A percentile compares a stretch with the other conserved stretches of the same genome.
phyloP scores from a whole-genome alignment of 1,140 invertebrate species.

The Pseudomyrmex pallidus region DNA sequence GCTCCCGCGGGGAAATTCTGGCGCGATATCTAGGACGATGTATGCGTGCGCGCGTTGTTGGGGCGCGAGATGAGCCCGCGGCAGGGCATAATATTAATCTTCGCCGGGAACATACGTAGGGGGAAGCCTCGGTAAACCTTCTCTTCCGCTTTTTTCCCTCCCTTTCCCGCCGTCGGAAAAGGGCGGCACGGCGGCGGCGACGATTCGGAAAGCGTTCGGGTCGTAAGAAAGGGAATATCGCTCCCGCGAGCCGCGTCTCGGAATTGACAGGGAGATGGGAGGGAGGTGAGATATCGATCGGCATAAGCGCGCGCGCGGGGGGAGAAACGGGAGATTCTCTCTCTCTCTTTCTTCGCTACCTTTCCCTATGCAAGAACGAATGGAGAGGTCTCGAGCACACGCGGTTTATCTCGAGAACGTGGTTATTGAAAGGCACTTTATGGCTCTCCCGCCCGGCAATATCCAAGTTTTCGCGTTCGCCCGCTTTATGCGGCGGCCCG shows the following conservation, averaged over 20 bases:
- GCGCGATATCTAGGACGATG: constrained; percentile 12
- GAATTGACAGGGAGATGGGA: background rate
- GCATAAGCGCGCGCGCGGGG: background rate
- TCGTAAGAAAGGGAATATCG: constrained; percentile 31
- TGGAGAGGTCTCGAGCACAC: constrained; percentile 15
- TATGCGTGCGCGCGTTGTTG: background rate
- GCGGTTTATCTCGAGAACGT: constrained; percentile 47
- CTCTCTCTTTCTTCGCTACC: background rate
- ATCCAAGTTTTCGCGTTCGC: constrained; percentile 16
- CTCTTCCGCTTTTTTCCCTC: background rate
- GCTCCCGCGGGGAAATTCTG: constrained; percentile 29
- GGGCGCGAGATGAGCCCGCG: constrained; percentile 11
- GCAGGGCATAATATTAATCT: constrained; percentile 53
- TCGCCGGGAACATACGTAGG: background rate
- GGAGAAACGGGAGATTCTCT: too few relatives aligned
- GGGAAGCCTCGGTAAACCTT: background rate
- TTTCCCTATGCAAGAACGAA: constrained; percentile 15
- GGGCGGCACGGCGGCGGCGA: background rate
- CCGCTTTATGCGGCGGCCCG: background rate
- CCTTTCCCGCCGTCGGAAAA: background rate
- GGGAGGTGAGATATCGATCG: constrained; percentile 29
- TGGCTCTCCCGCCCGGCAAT: background rate
- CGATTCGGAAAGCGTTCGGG: constrained; percentile 20
- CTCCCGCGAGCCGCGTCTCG: constrained; percentile 1
- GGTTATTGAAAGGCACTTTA: constrained; percentile 40